Conservation (phyloP, 2,113 vertebrate species). For the Illadopsis cleaveri region DNA sequence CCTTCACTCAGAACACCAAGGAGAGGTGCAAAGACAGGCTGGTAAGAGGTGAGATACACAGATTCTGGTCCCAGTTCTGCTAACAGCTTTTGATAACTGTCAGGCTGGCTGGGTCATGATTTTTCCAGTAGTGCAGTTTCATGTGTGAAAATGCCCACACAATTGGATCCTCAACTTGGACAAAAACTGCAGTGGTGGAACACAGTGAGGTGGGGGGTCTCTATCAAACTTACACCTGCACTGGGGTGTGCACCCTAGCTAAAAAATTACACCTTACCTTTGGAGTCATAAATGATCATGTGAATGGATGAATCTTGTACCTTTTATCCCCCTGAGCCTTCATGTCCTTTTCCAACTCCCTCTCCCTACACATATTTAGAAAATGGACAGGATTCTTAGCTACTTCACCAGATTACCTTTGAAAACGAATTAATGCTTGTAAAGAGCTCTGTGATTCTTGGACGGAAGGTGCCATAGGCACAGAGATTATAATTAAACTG, state of each 20-base stretch:
- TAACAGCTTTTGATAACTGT: not conserved
- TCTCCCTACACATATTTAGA: not conserved
- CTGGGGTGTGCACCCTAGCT: not conserved
- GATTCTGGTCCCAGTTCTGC: not conserved
- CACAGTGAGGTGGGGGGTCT: not conserved
- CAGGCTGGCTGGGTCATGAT: not conserved
- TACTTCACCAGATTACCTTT: not conserved
- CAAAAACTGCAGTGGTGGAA: not conserved
- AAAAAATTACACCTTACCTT: not conserved
- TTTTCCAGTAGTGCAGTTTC: not conserved
- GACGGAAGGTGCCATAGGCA: not conserved
- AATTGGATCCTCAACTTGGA: not conserved
- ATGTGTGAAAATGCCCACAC: not conserved
- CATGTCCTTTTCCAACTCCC: not conserved
- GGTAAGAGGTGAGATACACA: not conserved
- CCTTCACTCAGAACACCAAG: not conserved
- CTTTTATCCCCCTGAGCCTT: not conserved
- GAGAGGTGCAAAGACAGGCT: not conserved
- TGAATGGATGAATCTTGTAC: not conserved
- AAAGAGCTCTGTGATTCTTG: not conserved
- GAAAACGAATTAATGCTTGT: not conserved
- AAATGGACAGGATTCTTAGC: not conserved
- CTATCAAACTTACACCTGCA: not conserved
- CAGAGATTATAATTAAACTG: not conserved
- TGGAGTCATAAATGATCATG: not conserved